Percentiles rank a stretch among this genome's conserved stretches.
Conservation (phyloP, 2,113 vertebrate genomes). For the Pluvialis apricaria region DNA sequence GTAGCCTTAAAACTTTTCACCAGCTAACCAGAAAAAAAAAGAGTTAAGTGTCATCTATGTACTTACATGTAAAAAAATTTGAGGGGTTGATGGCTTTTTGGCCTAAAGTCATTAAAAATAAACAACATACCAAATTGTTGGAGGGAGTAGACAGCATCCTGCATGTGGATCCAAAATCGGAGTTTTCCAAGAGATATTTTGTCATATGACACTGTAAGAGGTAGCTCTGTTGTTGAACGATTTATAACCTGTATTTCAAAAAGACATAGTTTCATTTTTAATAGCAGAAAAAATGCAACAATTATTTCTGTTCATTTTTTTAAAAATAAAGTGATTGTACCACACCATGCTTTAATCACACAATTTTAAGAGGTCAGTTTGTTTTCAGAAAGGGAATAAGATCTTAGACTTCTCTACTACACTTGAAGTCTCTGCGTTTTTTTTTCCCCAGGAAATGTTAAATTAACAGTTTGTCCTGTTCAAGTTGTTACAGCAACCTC, state of each 20-base stretch:
- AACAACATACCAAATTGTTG: conserved; percentile 89
- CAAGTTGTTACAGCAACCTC: not conserved
- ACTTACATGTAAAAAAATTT: not conserved
- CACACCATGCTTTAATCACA: not conserved
- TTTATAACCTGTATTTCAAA: conserved; percentile 87
- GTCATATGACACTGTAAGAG: conserved; percentile 91
- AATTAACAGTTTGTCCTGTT: not conserved
- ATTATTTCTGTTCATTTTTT: not conserved
- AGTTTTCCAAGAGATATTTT: conserved; percentile 93
- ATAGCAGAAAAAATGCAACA: not conserved
- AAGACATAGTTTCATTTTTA: not conserved
- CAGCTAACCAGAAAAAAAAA: not conserved
- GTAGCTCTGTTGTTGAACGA: conserved; percentile 84
- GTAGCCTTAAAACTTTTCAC: not conserved
- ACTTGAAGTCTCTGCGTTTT: not conserved
- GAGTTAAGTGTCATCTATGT: not conserved
- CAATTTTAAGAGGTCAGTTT: not conserved
- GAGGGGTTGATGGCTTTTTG: not conserved
- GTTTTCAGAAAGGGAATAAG: not conserved
- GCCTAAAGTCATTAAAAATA: not conserved
- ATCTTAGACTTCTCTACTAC: not conserved
- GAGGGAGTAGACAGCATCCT: conserved; percentile 93
- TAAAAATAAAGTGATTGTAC: not conserved
- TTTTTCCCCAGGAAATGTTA: not conserved
- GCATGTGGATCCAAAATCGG: conserved; percentile 98